phyloP scores from a whole-genome alignment of 2,888 invertebrate genomes.

The Ichneumoninae sp. region DNA sequence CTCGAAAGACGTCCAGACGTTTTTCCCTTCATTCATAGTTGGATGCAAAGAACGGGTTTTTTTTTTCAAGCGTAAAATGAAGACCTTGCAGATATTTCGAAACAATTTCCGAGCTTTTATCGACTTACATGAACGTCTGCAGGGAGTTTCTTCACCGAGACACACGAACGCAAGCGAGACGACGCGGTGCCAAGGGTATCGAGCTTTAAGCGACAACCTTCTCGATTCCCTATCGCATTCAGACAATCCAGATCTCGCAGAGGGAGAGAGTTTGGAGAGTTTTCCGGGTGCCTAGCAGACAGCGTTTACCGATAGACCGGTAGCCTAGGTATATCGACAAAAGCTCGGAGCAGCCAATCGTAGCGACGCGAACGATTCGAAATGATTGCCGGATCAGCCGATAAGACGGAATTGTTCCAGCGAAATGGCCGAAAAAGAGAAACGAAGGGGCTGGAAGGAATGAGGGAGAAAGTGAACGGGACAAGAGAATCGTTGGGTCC shows the following conservation, averaged over 20 bases:
- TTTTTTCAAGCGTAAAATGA: not conserved
- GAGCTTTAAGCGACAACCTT: conserved; percentile 35
- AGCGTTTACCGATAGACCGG: conserved; percentile 33
- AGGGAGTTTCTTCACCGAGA: not conserved
- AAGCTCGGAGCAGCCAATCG: conserved; percentile 5
- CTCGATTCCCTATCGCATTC: conserved; percentile 39
- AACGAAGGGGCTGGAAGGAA: not conserved
- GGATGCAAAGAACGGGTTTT: not conserved
- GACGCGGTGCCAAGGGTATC: conserved; percentile 5
- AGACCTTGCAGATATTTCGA: not conserved
- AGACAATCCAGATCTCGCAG: conserved; percentile 29
- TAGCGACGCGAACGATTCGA: conserved; percentile 32
- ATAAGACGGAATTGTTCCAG: conserved; percentile 49
- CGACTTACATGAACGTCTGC: not conserved
- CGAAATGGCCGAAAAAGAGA: not conserved
- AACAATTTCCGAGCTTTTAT: not conserved
- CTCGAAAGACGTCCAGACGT: not conserved
- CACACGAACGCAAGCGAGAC: not conserved
- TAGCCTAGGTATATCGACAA: conserved; percentile 23
- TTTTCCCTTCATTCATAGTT: not conserved
- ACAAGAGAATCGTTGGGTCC: conserved; percentile 6
- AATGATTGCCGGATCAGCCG: conserved; percentile 61
- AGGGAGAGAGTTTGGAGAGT: conserved; percentile 20
- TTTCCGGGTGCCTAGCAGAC: conserved; percentile 10
- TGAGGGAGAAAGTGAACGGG: conserved; percentile 3